These are phyloP conservation scores for Ladona fulva DNA, from an alignment of 1,140 invertebrate genomes.

Conservation along the genomic window DNA sequence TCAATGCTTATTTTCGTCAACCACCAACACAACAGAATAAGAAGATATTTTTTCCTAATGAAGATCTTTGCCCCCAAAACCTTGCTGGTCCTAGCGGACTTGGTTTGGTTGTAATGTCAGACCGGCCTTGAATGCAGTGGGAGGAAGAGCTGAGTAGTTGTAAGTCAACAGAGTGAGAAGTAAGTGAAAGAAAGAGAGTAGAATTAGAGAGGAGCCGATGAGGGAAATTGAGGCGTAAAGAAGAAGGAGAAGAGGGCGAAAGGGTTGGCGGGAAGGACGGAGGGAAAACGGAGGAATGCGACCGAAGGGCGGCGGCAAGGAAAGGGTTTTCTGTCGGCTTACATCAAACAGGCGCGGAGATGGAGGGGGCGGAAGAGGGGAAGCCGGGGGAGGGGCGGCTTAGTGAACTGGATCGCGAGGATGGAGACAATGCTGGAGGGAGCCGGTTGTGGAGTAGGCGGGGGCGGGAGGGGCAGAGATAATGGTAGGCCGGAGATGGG, in stretches of 20 bases:
- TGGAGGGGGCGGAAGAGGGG: neutral
- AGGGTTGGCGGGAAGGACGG: neutral
- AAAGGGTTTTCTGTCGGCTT: neutral
- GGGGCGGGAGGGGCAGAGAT: conserved; percentile 20
- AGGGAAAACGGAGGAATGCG: neutral
- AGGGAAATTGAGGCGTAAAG: neutral
- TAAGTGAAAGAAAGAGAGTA: too few relatives aligned
- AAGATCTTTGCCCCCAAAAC: too few relatives aligned
- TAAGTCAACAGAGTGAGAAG: too few relatives aligned
- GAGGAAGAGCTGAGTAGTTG: too few relatives aligned
- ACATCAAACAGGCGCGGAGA: neutral
- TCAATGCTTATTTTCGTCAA: too few relatives aligned
- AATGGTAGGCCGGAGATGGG: conserved; percentile 40
- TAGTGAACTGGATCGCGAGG: conserved; percentile 27
- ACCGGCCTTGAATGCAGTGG: too few relatives aligned
- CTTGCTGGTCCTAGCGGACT: too few relatives aligned
- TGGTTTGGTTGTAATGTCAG: too few relatives aligned
- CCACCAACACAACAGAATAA: too few relatives aligned
- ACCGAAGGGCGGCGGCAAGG: neutral
- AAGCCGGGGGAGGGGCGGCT: conserved; percentile 12
- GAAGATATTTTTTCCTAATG: too few relatives aligned
- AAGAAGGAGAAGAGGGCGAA: neutral
- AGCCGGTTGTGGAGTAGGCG: conserved; percentile 24
- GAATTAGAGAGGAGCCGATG: too few relatives aligned
- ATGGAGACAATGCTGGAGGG: conserved; percentile 14